phyloP scores from a whole-genome alignment of 2,797 vertebrate genomes.

The Betta splendens region DNA sequence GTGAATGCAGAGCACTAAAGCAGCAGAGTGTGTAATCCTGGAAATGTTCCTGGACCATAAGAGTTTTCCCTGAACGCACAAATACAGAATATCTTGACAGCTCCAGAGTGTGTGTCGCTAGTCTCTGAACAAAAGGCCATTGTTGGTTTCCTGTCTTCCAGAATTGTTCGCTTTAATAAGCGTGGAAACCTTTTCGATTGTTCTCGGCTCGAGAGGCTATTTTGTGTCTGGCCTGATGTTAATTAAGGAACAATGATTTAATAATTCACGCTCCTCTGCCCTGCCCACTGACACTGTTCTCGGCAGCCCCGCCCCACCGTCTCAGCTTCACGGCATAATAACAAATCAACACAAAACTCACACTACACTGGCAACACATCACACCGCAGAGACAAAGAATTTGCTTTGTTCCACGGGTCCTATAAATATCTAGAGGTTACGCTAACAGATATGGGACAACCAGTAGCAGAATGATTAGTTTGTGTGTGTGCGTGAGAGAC shows the following conservation, averaged over 20 bases:
- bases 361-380: constrained; percentile 50
- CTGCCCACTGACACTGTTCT: constrained; percentile 64
- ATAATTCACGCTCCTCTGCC: constrained; percentile 67
- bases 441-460: constrained; percentile 63
- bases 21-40: background rate
- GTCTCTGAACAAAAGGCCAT: constrained; percentile 18
- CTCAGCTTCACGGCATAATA: constrained; percentile 55
- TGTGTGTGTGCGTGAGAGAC: constrained; percentile 38
- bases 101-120: background rate
- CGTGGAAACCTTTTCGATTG: constrained; percentile 33
- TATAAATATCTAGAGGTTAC: constrained; percentile 69
- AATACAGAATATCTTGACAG: constrained; percentile 9
- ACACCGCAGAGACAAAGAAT: constrained; percentile 55
- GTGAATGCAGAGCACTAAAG: constrained; percentile 3
- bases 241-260: constrained; percentile 73
- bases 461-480: constrained; percentile 40
- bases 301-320: constrained; percentile 33
- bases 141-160: constrained; percentile 24
- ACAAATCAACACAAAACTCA: constrained; percentile 54
- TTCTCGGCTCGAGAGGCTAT: constrained; percentile 40
- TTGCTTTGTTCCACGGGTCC: constrained; percentile 45
- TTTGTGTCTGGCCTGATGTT: constrained; percentile 60
- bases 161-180: constrained; percentile 31
- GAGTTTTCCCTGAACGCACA: constrained; percentile 6
- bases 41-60: background rate